These are phyloP conservation scores for Notospermus geniculatus DNA, from an alignment of 1,140 invertebrate genomes.

Conservation along the genomic window DNA sequence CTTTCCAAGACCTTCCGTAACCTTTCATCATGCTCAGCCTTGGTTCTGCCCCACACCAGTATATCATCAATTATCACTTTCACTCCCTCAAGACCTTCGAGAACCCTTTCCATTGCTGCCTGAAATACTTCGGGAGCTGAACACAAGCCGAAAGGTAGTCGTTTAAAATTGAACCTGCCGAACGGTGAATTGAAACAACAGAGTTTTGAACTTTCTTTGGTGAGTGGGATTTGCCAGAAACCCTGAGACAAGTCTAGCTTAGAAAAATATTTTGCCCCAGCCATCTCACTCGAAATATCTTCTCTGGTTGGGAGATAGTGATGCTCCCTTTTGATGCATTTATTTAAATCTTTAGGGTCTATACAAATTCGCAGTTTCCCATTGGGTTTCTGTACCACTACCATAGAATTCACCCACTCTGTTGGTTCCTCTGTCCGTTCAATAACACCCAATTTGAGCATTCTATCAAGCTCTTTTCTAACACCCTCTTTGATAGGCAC, in stretches of 20 bases:
- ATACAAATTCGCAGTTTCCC: constrained; percentile 26
- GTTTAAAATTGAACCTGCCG: constrained; percentile 19
- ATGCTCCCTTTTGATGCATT: constrained; percentile 24
- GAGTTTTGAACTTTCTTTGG: background rate
- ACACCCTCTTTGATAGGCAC: constrained; percentile 28
- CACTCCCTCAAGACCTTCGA: constrained; percentile 9
- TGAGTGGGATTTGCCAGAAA: constrained; percentile 9
- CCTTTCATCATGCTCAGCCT: constrained; percentile 20
- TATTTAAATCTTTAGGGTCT: constrained; percentile 28
- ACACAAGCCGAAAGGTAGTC: constrained; percentile 28
- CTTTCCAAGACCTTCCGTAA: constrained; percentile 13
- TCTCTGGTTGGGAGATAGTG: constrained; percentile 17
- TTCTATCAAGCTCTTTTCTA: constrained; percentile 27
- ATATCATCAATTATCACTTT: constrained; percentile 27
- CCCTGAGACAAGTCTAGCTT: constrained; percentile 11
- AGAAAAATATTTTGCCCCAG: background rate
- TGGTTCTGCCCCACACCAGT: constrained; percentile 13
- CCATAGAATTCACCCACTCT: constrained; percentile 32
- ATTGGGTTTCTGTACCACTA: constrained; percentile 20
- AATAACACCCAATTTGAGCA: constrained; percentile 28
- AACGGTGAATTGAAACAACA: background rate
- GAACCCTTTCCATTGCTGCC: constrained; percentile 16
- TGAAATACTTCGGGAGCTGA: constrained; percentile 25
- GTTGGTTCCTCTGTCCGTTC: constrained; percentile 28
- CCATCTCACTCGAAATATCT: constrained; percentile 6